Conservation (phyloP, 2,888 invertebrate genomes). For the Cryptocheilus praepositus region DNA sequence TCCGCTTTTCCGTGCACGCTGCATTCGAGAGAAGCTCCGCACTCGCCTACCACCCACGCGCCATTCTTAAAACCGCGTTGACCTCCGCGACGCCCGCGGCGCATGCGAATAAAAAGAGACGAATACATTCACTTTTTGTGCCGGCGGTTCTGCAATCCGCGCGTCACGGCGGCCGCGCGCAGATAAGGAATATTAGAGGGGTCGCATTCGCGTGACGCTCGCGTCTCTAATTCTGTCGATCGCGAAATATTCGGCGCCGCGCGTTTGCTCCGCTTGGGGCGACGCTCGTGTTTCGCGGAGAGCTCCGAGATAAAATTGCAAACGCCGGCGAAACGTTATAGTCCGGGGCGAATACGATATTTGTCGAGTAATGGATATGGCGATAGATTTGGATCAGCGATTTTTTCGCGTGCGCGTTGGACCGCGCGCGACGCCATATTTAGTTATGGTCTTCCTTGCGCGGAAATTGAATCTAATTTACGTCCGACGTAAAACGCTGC, state of each 20-base stretch:
- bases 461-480: constrained; percentile 63
- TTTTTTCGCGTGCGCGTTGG: constrained; percentile 5
- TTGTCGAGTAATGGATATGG: constrained; percentile 1
- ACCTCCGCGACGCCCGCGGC: constrained; percentile 15
- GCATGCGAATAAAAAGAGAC: not conserved
- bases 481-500: constrained; percentile 32
- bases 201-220: no score
- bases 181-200: no score
- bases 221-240: no score
- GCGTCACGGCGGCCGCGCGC: no score
- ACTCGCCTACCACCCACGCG: constrained; percentile 38
- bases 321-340: not conserved
- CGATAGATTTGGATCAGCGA: not conserved
- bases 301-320: not conserved
- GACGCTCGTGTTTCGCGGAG: constrained; percentile 9
- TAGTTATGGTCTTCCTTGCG: constrained; percentile 53
- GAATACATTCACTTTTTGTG: not conserved
- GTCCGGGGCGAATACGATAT: not conserved
- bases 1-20: constrained; percentile 4
- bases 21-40: constrained; percentile 17
- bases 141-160: not conserved
- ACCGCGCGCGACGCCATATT: no score
- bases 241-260: no score
- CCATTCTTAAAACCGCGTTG: constrained; percentile 17
- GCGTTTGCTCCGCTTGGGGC: not conserved